A percentile compares a stretch with the other conserved stretches of the same genome.
Conservation (phyloP, 35 echinoderm and acorn worm genomes). For the Holothuria glaberrima region DNA sequence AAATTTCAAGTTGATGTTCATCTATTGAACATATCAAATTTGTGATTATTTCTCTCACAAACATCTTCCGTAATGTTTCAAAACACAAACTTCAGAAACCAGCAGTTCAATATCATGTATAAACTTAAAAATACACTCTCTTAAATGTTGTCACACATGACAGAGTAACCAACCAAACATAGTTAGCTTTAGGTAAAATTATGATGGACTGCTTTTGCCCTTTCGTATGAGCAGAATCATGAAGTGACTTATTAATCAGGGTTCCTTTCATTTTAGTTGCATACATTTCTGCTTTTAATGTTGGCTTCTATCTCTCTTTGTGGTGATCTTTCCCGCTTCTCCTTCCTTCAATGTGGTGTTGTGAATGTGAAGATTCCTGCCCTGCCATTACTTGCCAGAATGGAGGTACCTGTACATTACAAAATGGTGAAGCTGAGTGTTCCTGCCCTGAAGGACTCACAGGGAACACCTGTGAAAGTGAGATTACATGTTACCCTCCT, state of each 20-base stretch:
- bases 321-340: neutral
- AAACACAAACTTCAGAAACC: no score
- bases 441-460: conserved; percentile 8
- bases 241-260: neutral
- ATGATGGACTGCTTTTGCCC: no score
- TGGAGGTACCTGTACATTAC: neutral
- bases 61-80: no score
- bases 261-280: neutral
- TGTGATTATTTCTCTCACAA: no score
- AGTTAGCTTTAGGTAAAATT: neutral
- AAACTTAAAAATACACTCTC: no score
- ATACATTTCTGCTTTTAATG: neutral
- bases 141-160: neutral
- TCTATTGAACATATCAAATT: no score
- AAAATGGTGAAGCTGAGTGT: neutral
- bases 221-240: neutral
- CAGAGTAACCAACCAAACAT: no score
- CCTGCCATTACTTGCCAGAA: conserved; percentile 18
- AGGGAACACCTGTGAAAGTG: conserved; percentile 35
- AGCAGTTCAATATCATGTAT: no score
- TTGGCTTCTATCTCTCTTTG: no score
- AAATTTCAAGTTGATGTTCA: no score
- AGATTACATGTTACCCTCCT: neutral
- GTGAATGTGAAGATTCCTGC: conserved; percentile 5
- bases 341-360: neutral